Percentiles rank a stretch among this genome's conserved stretches.
phyloP scores from a whole-genome alignment of 2,797 vertebrate species.

The Anguilla marmorata region DNA sequence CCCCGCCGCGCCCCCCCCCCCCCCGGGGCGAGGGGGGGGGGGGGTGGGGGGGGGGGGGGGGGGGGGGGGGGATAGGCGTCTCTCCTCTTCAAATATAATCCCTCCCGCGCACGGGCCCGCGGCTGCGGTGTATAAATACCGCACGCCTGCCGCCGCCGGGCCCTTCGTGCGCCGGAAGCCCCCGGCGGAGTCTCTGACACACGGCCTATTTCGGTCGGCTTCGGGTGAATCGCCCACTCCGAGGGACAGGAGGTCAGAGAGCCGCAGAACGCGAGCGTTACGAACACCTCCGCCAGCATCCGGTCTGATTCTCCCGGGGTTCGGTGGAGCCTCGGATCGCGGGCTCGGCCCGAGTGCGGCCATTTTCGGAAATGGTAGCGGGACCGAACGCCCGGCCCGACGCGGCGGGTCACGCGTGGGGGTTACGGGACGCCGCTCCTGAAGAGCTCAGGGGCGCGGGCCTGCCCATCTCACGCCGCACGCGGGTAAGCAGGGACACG shows the following conservation, averaged over 20 bases:
- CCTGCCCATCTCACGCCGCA: too few species aligned
- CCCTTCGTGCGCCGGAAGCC: not conserved
- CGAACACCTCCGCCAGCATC: constrained; percentile 67
- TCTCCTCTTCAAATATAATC: not conserved
- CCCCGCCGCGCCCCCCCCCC: too few species aligned
- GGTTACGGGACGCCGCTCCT: too few species aligned
- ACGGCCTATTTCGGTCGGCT: not conserved
- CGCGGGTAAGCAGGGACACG: too few species aligned
- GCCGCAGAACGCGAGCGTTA: constrained; percentile 65
- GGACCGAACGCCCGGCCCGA: too few species aligned
- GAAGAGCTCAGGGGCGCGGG: too few species aligned
- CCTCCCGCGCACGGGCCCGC: not conserved
- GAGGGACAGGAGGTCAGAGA: constrained; percentile 47
- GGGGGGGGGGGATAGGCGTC: not conserved
- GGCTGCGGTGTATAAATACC: not conserved
- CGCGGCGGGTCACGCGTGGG: too few species aligned
- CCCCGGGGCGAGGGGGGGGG: too few species aligned
- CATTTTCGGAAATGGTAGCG: too few species aligned
- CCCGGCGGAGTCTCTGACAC: not conserved
- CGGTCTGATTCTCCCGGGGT: constrained; percentile 58
- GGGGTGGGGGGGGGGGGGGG: too few species aligned
- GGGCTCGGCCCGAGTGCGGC: too few species aligned
- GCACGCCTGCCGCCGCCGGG: not conserved
- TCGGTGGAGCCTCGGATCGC: constrained; percentile 53
- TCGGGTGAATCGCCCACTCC: not conserved